Percentiles rank a stretch among this genome's conserved stretches.
Conservation (phyloP, 1,140 invertebrate genomes). For the Triops longicaudatus region DNA sequence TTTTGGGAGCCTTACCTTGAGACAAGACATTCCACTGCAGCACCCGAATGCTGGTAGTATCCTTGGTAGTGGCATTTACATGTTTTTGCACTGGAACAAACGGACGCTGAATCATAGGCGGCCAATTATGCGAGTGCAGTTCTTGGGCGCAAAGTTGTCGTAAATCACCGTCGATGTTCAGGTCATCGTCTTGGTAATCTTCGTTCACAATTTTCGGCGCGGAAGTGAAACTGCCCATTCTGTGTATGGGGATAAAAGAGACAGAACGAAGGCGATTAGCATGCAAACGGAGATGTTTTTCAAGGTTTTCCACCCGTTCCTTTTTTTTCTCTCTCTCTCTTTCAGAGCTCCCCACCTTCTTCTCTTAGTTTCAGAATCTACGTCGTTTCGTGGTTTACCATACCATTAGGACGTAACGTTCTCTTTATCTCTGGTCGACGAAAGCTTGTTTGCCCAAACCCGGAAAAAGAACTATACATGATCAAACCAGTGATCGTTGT, state of each 20-base stretch:
- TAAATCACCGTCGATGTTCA: slow-evolving; percentile 46
- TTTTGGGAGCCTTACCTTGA: slow-evolving; percentile 49
- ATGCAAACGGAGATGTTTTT: not conserved
- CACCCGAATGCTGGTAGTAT: slow-evolving; percentile 43
- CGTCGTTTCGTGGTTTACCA: not conserved
- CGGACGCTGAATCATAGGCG: slow-evolving; percentile 41
- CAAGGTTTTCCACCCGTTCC: not conserved
- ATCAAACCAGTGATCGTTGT: not conserved
- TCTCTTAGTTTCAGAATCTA: not conserved
- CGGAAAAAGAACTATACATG: not conserved
- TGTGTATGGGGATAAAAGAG: slow-evolving; percentile 39
- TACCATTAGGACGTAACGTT: not conserved
- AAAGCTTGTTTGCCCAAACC: not conserved
- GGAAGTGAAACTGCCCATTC: slow-evolving; percentile 65
- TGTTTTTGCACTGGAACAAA: slow-evolving; percentile 26
- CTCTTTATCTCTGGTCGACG: not conserved
- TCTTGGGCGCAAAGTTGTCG: slow-evolving; percentile 46
- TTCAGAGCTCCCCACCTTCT: not conserved
- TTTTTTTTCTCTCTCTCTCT: not conserved
- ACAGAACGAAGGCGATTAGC: slow-evolving; percentile 29
- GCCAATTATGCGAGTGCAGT: slow-evolving; percentile 34
- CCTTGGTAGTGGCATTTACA: not conserved
- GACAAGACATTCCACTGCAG: slow-evolving; percentile 69
- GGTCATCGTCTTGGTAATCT: slow-evolving; percentile 53
- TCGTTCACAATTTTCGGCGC: slow-evolving; percentile 55